Conservation (phyloP, 2,888 invertebrate species). For the Crematogaster levior region DNA sequence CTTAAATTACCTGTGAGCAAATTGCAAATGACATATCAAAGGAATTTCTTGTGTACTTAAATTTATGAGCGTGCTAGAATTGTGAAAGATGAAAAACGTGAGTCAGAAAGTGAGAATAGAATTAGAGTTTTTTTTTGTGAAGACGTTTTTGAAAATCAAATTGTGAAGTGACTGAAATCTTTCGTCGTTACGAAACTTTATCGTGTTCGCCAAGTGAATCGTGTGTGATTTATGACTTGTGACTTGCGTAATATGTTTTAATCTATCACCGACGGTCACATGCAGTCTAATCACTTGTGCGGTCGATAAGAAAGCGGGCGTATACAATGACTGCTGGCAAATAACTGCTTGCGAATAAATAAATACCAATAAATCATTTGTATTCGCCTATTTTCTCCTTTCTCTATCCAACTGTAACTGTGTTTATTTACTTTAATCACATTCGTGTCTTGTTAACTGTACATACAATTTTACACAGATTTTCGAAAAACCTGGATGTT, state of each 20-base stretch:
- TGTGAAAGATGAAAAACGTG: not conserved
- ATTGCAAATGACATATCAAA: not conserved
- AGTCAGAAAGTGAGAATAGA: not conserved
- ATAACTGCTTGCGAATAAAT: not conserved
- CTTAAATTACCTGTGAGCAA: slow-evolving; percentile 6
- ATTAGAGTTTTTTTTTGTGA: not conserved
- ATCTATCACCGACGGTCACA: slow-evolving; percentile 31
- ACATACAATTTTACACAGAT: not conserved
- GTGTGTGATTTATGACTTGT: not conserved
- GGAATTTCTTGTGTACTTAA: not conserved
- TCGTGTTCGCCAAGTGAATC: not conserved
- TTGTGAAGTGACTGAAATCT: not conserved
- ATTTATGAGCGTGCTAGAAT: not conserved
- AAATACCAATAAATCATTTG: slow-evolving; percentile 26
- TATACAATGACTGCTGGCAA: not conserved
- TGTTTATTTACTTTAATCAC: not conserved
- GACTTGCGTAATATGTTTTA: slow-evolving; percentile 36
- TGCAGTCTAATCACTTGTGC: slow-evolving; percentile 20
- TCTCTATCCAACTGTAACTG: not conserved
- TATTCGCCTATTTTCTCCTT: not conserved
- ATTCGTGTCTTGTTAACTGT: not conserved
- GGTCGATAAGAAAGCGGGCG: slow-evolving; percentile 18
- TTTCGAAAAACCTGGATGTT: not conserved
- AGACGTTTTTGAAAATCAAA: not conserved
- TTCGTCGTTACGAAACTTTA: not conserved